Evolutionary conservation across 2,797 vertebrate species (phyloP).

Genomic region (Anisognathus igniventris): DNA sequence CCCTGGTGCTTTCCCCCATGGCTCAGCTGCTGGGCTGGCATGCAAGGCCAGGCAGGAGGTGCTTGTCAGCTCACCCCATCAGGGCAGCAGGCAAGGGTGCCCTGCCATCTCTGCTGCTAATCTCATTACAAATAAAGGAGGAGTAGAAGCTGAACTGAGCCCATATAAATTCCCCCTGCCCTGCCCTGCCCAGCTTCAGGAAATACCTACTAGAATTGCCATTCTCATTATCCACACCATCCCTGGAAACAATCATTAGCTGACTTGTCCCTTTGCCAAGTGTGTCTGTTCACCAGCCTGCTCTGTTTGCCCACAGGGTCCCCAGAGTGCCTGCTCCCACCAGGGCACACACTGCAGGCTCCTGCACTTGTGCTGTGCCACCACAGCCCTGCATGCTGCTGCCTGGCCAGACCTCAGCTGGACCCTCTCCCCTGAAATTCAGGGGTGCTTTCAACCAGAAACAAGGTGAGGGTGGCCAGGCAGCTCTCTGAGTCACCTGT

Average conservation of each 20-base stretch:
- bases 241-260: neutral
- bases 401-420: accelerated
- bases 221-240: neutral
- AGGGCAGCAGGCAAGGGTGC: neutral
- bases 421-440: neutral
- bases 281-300: neutral
- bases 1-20: accelerated
- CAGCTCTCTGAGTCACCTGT: neutral
- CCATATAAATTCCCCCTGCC: neutral
- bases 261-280: neutral
- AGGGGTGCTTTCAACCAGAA: neutral
- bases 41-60: accelerated
- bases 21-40: neutral
- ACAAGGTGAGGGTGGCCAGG: neutral
- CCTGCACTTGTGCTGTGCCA: neutral
- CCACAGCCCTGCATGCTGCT: accelerated
- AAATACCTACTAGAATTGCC: neutral
- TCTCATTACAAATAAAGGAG: constrained; percentile 46
- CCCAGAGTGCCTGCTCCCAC: accelerated
- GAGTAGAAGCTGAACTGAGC: constrained; percentile 13
- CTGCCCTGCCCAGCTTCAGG: constrained; percentile 16
- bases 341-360: neutral
- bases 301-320: neutral
- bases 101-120: neutral
- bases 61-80: neutral